Conservation (phyloP, 2,797 vertebrate species). For the Emys orbicularis region DNA sequence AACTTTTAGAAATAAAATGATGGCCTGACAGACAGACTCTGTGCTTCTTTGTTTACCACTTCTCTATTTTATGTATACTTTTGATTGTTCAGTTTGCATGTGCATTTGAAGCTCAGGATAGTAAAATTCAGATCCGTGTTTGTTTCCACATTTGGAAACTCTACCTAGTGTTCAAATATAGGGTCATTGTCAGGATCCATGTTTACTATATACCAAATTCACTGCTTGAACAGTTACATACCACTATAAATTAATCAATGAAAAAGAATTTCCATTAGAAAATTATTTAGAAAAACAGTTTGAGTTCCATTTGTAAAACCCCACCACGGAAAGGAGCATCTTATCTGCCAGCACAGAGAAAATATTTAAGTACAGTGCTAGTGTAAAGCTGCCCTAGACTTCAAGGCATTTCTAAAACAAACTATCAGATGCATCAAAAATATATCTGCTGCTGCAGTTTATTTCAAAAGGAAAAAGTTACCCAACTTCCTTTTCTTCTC, state of each 20-base stretch:
- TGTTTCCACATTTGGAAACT: not conserved
- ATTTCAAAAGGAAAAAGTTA: not conserved
- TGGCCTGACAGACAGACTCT: fast-evolving
- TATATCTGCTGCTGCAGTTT: not conserved
- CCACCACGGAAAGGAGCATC: fast-evolving
- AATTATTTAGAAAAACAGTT: not conserved
- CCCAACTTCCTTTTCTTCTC: fast-evolving
- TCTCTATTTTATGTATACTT: not conserved
- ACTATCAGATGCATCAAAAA: not conserved
- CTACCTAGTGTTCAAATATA: not conserved
- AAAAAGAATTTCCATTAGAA: not conserved
- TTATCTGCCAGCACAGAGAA: not conserved
- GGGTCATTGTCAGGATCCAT: not conserved
- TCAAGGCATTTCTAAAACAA: not conserved
- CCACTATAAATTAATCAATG: not conserved
- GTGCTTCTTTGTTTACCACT: not conserved
- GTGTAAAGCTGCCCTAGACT: not conserved
- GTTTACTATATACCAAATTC: not conserved
- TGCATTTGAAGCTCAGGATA: not conserved
- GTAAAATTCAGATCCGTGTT: not conserved
- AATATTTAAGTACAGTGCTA: not conserved
- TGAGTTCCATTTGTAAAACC: not conserved
- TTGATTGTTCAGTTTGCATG: not conserved
- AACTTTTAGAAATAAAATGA: fast-evolving
- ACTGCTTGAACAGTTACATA: not conserved